Evolutionary conservation across 1,140 invertebrate genomes (phyloP), one percentile per base, ranked within the genome.

Genomic region (Spodoptera frugiperda): DNA sequence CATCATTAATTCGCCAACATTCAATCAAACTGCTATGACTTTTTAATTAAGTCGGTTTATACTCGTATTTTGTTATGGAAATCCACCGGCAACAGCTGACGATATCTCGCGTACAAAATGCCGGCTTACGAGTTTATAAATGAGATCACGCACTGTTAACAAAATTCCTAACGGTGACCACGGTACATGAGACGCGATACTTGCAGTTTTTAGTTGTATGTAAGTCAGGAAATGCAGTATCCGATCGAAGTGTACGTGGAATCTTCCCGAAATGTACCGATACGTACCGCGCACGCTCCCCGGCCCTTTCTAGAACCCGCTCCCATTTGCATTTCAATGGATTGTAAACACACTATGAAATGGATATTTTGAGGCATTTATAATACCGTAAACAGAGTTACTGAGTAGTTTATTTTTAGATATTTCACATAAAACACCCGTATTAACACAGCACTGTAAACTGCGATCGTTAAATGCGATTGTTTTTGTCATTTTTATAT

Each of bases 231-330:
- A 44, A 61, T 63, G 59, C 59, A 63, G 4, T 33, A 44, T 44
- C 17, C 39, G 44, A 63, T 15, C n/a, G 59, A 44, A 44, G 15
- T 5, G 15, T 39, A 12, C 59, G 25, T 67, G 55, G 73, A 79
- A 79, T 51, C 33, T 79, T 76, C 67, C 78, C 78, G 74, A 79
- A 76, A 46, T 39, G 17, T 44, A 2, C 14, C 44, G 46, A 59
- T 15, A 0, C 15, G 21, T 30, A 10, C 14, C 39, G 61, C 54
- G 48, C 30, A 54, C 25, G 9, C 5, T 12, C 44, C n/a, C 15
- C 55, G 57, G 55, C 33, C 33, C 25, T 44, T 71, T 74, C 57
- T 46, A 68, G 63, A 68, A 76, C n/a, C 63, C 54, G 30, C 30
- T n/a, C 14, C 15, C 57, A 61, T 61, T 61, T 39, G 12, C 30